These are phyloP conservation scores for Scaptomyza hsui DNA, from an alignment of 1,140 invertebrate species.

Conservation along the genomic window DNA sequence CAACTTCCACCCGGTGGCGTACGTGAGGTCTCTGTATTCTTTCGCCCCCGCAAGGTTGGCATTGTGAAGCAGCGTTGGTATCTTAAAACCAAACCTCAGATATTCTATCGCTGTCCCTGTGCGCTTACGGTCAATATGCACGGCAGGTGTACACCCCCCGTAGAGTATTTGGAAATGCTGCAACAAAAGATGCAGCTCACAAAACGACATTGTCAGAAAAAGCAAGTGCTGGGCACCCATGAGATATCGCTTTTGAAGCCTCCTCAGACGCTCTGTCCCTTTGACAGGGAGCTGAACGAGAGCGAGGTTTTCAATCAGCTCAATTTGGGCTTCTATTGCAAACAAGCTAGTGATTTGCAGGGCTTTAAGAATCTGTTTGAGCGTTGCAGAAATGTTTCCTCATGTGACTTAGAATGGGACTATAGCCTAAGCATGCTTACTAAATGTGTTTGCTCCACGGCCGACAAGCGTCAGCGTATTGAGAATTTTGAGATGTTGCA, in stretches of 20 bases:
- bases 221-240: background rate
- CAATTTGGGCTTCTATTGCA: slow-evolving; percentile 57
- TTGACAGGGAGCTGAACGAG: slow-evolving; percentile 46
- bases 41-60: slow-evolving; percentile 47
- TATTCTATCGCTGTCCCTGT: slow-evolving; percentile 42
- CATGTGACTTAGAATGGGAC: slow-evolving; percentile 39
- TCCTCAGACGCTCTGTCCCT: slow-evolving; percentile 16
- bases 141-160: slow-evolving; percentile 56
- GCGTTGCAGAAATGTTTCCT: background rate
- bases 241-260: background rate
- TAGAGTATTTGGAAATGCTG: slow-evolving; percentile 48
- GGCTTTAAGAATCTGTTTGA: slow-evolving; percentile 44
- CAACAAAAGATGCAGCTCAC: background rate
- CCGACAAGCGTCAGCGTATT: slow-evolving; percentile 19
- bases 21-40: slow-evolving; percentile 43
- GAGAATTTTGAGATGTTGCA: slow-evolving; percentile 43
- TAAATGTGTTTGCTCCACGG: slow-evolving; percentile 25
- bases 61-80: slow-evolving; percentile 63
- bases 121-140: slow-evolving; percentile 56
- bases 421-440: slow-evolving; percentile 55
- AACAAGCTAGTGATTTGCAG: slow-evolving; percentile 32
- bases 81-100: slow-evolving; percentile 33
- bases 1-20: slow-evolving; percentile 28
- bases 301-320: slow-evolving; percentile 57
- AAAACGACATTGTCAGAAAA: background rate